phyloP scores from a whole-genome alignment of 2,888 invertebrate species.

The Aphidius colemani region DNA sequence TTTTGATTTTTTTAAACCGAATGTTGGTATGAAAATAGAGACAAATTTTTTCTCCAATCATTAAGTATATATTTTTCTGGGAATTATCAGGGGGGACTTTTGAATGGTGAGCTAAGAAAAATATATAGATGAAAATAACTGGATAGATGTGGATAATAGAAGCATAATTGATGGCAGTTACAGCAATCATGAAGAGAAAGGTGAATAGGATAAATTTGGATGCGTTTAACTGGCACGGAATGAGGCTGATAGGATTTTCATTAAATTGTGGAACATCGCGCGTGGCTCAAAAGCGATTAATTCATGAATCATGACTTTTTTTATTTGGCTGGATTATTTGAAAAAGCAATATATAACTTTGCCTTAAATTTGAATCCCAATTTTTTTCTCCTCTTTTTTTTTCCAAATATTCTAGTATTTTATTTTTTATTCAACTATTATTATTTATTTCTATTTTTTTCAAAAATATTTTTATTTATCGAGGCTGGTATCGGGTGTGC shows the following conservation, averaged over 20 bases:
- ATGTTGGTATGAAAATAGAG: neutral
- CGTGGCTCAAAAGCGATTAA: slow-evolving; percentile 28
- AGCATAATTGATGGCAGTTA: slow-evolving; percentile 28
- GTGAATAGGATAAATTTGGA: slow-evolving; percentile 3
- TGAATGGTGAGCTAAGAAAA: neutral
- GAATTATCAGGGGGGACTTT: too few relatives aligned
- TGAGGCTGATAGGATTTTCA: slow-evolving; percentile 29
- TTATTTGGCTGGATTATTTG: slow-evolving; percentile 22
- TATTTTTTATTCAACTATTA: neutral
- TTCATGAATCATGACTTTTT: slow-evolving; percentile 23
- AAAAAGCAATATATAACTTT: slow-evolving; percentile 25
- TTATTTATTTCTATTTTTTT: neutral
- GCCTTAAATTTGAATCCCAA: slow-evolving; percentile 21
- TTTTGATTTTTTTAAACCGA: too few relatives aligned
- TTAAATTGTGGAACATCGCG: slow-evolving; percentile 27
- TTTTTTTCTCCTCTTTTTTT: slow-evolving; percentile 9
- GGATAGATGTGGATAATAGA: slow-evolving; percentile 22
- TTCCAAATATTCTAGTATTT: neutral
- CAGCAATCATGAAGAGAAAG: slow-evolving; percentile 19
- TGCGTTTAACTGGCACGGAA: slow-evolving; percentile 27
- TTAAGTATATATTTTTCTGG: neutral
- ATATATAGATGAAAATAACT: neutral
- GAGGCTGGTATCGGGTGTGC: neutral
- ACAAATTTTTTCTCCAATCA: neutral
- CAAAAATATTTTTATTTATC: too few relatives aligned